Evolutionary conservation across 2,797 vertebrate species (phyloP), one percentile per base, ranked within the genome.

Genomic region (Tragelaphus oryx): DNA sequence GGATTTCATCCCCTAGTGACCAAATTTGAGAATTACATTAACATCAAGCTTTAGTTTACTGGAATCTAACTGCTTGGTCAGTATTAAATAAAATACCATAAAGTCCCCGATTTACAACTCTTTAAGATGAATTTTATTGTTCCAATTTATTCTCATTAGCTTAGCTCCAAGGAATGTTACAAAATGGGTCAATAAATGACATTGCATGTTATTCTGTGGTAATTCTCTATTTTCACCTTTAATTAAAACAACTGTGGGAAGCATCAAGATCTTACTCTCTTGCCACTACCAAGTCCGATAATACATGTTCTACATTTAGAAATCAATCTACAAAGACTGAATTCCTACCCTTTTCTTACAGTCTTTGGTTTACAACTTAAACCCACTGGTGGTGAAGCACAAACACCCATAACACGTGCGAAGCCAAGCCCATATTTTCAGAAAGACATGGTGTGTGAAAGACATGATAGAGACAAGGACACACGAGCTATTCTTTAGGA

Each of bases 1-100:
- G 98, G 92, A 99, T 99, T 98, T 99, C 99, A 96, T 99, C 99
- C 86, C 99, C 99, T 99, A 95, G 93, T 89, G 97, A 98, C 76
- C 1, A 98, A 89, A 98, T 20, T 76, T 6, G 96, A 97, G 97
- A 93, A 94, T 17, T 0, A 96, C 78, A 85, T 97, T 93, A 97
- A 68, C 26, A 78, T 90, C 87, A 48, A 96, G 9, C 74, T 93
- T 96, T 30, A 30, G 57, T 60, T 55, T 0, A 88, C 62, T 84
- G 92, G 95, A 95, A 33, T 50, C 4, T 41, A 75, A 93, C 81
- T 81, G 82, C 33, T 68, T 82, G 2, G 41, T 24, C 59, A 52
- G 84, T 4, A 37, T 0, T 2, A 90, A 60, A 59, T 16, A 20
- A 1, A 5, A 68, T 50, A 60, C 41, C 71, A 37, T 0, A 1